These are phyloP conservation scores for Eleginops maclovinus DNA, from an alignment of 2,113 vertebrate genomes.

Conservation along the genomic window DNA sequence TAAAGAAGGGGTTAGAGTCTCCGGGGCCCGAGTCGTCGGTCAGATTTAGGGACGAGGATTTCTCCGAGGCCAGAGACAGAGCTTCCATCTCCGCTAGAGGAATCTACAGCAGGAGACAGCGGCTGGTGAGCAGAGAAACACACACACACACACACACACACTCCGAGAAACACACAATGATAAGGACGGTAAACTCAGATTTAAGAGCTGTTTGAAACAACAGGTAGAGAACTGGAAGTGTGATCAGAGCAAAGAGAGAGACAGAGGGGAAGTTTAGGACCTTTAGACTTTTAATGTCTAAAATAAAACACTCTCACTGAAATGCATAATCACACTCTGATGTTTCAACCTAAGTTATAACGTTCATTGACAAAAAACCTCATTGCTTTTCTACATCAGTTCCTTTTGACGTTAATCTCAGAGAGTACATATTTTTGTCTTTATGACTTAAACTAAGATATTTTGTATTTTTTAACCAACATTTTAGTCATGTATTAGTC, in stretches of 20 bases:
- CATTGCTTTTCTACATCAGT: too few species aligned
- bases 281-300: background rate
- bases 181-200: slow-evolving; percentile 38
- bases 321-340: too few species aligned
- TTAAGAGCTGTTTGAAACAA: slow-evolving; percentile 25
- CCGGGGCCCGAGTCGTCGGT: slow-evolving; percentile 96
- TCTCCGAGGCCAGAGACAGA: slow-evolving; percentile 99
- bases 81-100: slow-evolving; percentile 99
- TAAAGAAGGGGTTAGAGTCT: slow-evolving; percentile 94
- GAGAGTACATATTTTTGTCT: too few species aligned
- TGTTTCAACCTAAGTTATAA: too few species aligned
- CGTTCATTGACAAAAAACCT: too few species aligned
- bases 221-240: background rate
- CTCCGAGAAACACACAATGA: slow-evolving; percentile 34
- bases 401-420: too few species aligned
- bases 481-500: too few species aligned
- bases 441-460: too few species aligned
- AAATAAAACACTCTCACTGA: background rate
- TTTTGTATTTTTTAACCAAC: too few species aligned
- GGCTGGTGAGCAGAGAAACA: slow-evolving; percentile 86
- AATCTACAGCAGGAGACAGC: slow-evolving; percentile 97
- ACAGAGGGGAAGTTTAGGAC: background rate
- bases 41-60: slow-evolving; percentile 99
- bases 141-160: slow-evolving; percentile 19
- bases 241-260: slow-evolving; percentile 10